A percentile compares a stretch with the other conserved stretches of the same genome.
phyloP scores from a whole-genome alignment of 2,113 vertebrate genomes.

The Anarhynchus alexandrinus region DNA sequence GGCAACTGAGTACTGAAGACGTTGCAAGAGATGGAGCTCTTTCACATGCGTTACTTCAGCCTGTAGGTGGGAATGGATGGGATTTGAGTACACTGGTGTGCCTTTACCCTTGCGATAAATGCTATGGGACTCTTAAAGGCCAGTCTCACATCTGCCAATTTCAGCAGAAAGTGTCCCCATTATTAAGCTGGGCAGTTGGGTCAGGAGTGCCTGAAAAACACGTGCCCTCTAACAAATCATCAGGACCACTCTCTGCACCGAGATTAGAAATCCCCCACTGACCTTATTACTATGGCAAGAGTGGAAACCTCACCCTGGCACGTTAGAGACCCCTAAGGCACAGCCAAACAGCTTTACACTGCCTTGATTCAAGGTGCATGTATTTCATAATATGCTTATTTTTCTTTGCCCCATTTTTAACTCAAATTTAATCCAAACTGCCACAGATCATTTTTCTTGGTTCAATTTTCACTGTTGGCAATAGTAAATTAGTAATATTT shows the following conservation, averaged over 20 bases:
- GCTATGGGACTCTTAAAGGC: neutral
- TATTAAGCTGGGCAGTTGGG: neutral
- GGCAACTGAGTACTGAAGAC: neutral
- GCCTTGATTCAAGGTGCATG: neutral
- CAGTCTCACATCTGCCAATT: neutral
- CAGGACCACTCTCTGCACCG: neutral
- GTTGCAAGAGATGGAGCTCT: neutral
- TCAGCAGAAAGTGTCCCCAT: neutral
- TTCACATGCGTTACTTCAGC: rapidly evolving
- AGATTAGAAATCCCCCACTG: neutral
- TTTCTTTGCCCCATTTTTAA: neutral
- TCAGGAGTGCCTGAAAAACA: neutral
- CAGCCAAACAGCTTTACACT: neutral
- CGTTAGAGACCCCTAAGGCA: neutral
- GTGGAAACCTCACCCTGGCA: neutral
- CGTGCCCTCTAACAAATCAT: neutral
- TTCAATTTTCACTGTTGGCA: neutral
- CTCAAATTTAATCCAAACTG: neutral
- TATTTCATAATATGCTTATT: neutral
- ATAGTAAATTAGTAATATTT: slow-evolving; percentile 8
- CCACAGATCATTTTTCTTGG: neutral
- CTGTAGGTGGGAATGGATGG: neutral
- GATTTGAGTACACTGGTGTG: neutral
- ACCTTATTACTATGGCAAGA: neutral
- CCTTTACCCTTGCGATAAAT: neutral